Base-by-base conservation (phyloP, 2,888 invertebrate genomes). In the Spodoptera picta region DNA sequence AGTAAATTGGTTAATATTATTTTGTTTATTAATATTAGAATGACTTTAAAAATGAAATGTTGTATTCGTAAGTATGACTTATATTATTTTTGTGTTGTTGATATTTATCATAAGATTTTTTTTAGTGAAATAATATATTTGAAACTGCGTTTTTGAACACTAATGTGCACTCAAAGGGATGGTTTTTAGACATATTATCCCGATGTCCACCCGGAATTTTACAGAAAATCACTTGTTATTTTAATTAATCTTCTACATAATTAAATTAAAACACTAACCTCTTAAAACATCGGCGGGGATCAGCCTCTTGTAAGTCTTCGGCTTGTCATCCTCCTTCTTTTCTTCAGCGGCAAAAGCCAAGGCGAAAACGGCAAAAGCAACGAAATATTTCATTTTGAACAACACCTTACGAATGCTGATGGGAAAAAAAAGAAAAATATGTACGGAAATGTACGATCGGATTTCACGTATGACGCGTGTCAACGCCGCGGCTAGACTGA, bases 251-350 rank as follows among this genome's bases (percentile, higher is more conserved):
- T 27, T 44, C 5, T 4, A n/a, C 44, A 41, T 44, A 45, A 56
- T 42, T 27, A 46, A 73, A 59, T 63, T 11, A 59, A 73, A 55
- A 10, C 80, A 95, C 95, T 95, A 94, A 98, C 98, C 98, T 96
- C 98, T 96, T 72, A 98, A 95, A 45, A 98, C 97, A 92, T 98
- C 98, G 82, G 98, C 98, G 47, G 98, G 98, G 82, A 98, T 98
- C 77, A 98, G 95, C 76, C 98, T 95, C 85, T 96, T 97, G 95
- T 96, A 98, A 51, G 97, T 96, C 90, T 96, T 97, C 54, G 96
- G 95, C 67, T 95, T 95, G 7, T 96, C 95, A 47, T 95, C 95
- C 68, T 92, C 93, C 79, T 95, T 95, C 54, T 95, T 93, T 69
- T 95, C 95, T 71, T 95, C 95, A 73, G 95, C 95, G 73, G 96